A percentile compares a stretch with the other conserved stretches of the same genome.
Conservation (phyloP, 1,140 invertebrate genomes). For the Lucilia cuprina region DNA sequence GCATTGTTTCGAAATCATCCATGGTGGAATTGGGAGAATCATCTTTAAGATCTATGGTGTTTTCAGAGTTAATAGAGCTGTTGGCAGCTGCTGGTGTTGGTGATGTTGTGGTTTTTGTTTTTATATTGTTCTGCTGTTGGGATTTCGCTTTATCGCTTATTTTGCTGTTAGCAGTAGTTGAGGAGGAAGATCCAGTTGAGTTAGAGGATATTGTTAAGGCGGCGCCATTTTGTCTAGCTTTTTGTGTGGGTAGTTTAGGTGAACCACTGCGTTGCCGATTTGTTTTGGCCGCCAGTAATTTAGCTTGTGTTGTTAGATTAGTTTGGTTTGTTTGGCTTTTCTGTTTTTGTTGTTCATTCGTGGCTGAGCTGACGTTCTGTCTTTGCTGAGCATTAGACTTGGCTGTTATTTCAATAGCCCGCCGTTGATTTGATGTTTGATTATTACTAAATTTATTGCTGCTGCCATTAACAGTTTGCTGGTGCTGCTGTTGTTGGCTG, state of each 20-base stretch:
- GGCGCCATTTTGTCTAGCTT: neutral
- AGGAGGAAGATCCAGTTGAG: no score
- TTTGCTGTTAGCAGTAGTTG: neutral
- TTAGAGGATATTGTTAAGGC: neutral
- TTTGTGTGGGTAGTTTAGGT: neutral
- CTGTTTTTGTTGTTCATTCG: neutral
- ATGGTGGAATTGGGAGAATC: conserved; percentile 14
- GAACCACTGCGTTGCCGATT: neutral
- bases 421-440: neutral
- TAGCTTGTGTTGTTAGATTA: neutral
- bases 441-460: neutral
- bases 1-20: conserved; percentile 46
- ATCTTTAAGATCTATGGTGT: neutral
- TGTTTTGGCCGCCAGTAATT: neutral
- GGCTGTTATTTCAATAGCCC: neutral
- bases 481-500: neutral
- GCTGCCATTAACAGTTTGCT: neutral
- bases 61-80: neutral
- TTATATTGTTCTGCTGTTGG: neutral
- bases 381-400: neutral
- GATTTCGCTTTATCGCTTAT: neutral
- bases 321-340: neutral
- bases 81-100: neutral
- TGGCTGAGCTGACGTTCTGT: neutral
- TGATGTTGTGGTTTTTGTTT: conserved; percentile 18